Percentiles rank a stretch among this genome's conserved stretches.
These are phyloP conservation scores for Ceratothoa steindachneri DNA, from an alignment of 2,888 invertebrate genomes.

Conservation along the genomic window DNA sequence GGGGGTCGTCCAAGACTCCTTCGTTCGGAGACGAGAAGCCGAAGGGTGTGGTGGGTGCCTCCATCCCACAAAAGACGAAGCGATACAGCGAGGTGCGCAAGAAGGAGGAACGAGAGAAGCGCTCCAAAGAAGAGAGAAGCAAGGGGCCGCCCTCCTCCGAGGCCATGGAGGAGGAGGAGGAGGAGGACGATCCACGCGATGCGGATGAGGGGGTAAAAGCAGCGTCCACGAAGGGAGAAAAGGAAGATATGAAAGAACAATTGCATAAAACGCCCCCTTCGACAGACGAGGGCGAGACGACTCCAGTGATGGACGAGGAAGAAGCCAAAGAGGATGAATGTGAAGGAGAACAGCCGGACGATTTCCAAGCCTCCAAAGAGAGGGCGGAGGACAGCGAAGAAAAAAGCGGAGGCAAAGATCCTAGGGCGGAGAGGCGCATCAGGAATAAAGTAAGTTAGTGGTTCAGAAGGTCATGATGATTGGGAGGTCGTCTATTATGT, in stretches of 20 bases:
- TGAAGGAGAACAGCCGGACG: neutral
- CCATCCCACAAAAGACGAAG: slow-evolving; percentile 30
- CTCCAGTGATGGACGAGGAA: neutral
- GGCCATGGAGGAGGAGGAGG: neutral
- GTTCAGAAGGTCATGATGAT: neutral
- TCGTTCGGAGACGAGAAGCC: neutral
- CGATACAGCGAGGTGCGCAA: slow-evolving; percentile 38
- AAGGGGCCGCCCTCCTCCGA: neutral
- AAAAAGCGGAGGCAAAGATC: slow-evolving; percentile 26
- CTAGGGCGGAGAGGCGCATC: slow-evolving; percentile 39
- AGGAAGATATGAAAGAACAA: slow-evolving; percentile 11
- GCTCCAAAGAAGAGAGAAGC: slow-evolving; percentile 15
- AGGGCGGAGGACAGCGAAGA: neutral
- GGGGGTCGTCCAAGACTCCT: neutral
- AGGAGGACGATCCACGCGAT: slow-evolving; percentile 2
- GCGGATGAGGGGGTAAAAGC: neutral
- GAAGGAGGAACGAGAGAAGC: slow-evolving; percentile 32
- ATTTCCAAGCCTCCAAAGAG: neutral
- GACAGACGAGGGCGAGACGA: slow-evolving; percentile 16
- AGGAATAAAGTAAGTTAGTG: slow-evolving; percentile 36
- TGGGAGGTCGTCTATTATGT: neutral
- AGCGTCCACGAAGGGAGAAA: neutral
- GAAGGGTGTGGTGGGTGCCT: neutral
- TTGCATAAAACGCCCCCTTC: too few species aligned
- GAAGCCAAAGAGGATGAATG: neutral